Conservation (phyloP, 2,797 vertebrate genomes). For the Taeniopygia guttata region DNA sequence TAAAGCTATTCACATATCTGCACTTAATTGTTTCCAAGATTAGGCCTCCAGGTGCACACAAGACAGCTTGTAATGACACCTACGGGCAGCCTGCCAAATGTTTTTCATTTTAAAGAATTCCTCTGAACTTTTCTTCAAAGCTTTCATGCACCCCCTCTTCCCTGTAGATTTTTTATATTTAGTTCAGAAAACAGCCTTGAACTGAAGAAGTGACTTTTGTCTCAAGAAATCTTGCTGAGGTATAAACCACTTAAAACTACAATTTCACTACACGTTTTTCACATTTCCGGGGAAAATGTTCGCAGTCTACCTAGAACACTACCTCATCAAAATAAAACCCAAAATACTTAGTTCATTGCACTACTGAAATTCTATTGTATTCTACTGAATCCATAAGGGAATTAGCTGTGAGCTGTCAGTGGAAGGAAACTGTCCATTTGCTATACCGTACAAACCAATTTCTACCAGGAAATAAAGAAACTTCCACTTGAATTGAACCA, state of each 20-base stretch:
- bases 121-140: slow-evolving; percentile 45
- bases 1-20: background rate
- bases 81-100: background rate
- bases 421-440: background rate
- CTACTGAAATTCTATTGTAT: background rate
- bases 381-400: background rate
- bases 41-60: background rate
- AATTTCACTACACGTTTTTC: background rate
- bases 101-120: background rate
- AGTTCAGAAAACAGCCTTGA: slow-evolving; percentile 5
- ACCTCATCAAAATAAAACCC: background rate
- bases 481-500: background rate
- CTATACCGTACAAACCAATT: background rate
- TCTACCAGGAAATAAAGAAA: background rate
- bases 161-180: background rate
- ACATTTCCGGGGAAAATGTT: background rate
- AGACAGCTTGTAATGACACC: slow-evolving; percentile 31
- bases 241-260: slow-evolving; percentile 1
- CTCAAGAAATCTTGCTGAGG: background rate
- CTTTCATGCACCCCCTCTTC: background rate
- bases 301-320: background rate
- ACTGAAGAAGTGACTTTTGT: slow-evolving; percentile 23
- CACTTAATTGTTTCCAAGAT: slow-evolving; percentile 24
- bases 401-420: background rate
- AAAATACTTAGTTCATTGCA: background rate